Evolutionary conservation across 2,113 vertebrate genomes (phyloP).

Genomic region (Paracyprichromis sp.): DNA sequence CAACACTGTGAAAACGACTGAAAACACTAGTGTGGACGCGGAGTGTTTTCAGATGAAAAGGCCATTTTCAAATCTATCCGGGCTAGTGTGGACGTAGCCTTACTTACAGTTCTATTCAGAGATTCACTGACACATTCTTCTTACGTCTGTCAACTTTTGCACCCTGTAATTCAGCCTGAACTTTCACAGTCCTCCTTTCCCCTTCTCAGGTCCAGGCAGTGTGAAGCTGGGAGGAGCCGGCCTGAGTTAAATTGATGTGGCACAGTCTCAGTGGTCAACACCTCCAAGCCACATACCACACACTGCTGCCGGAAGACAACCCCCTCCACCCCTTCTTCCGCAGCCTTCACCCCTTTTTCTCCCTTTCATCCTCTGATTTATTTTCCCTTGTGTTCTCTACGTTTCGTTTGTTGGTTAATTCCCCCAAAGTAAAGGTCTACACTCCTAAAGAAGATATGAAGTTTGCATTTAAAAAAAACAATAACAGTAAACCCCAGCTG

Average conservation of each 20-base stretch:
- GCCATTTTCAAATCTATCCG: background rate
- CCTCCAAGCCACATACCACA: constrained; percentile 65
- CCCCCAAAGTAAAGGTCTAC: background rate
- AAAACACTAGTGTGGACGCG: fast-evolving
- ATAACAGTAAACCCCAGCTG: background rate
- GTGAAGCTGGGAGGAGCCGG: constrained; percentile 16
- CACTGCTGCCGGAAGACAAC: constrained; percentile 14
- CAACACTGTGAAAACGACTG: background rate
- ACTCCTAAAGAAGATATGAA: background rate
- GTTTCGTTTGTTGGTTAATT: background rate
- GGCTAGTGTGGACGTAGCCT: background rate
- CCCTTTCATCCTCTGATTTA: background rate
- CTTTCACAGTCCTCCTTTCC: background rate
- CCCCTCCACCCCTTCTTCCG: background rate
- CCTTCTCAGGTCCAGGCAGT: background rate
- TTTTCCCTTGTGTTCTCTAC: background rate
- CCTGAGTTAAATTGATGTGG: constrained; percentile 34
- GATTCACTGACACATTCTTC: background rate
- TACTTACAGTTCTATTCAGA: background rate
- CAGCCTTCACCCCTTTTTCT: background rate
- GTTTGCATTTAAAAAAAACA: background rate
- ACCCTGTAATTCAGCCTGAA: constrained; percentile 1
- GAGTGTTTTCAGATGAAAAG: background rate
- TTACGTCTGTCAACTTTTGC: background rate
- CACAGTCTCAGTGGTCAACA: constrained; percentile 35